Evolutionary conservation across 2,888 invertebrate species (phyloP), one percentile per base, ranked within the genome.

Genomic region (Acleris laterana): DNA sequence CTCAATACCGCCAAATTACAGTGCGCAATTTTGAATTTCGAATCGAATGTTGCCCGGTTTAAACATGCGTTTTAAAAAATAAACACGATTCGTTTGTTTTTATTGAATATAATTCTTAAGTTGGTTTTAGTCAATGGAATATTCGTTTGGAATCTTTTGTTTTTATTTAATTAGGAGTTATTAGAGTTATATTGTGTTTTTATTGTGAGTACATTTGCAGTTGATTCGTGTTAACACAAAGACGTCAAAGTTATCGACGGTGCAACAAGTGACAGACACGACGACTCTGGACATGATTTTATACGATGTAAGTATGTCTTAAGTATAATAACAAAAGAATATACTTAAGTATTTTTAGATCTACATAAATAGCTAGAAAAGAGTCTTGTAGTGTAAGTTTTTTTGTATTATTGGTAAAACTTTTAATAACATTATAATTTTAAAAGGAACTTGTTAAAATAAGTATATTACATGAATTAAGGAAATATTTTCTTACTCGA

Each of bases 261-360:
- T 82, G 88, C 89, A 90, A 89, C 90, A 90, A 82, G 90, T 90
- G 83, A 83, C 75, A 55, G 81, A 82, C 65, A 77, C 71, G 63
- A 78, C 76, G 69, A 79, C 76, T 7, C 74, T 84, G 70, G 82
- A 89, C 68, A 92, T 92, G 92, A 88, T 91, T 72, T 76, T 92
- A 56, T 91, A 91, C 70, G 90, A 91, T 69, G 92, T 92, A 78
- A 90, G 91, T 90, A 81, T 19, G 55, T 42, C 61, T 38, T 46
- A 25, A 25, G 25, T 25, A 46, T 6, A 17, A 17, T 3, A 48
- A 48, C 20, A 53, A 17, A 46, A 25, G 2, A 11, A 32, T 32
- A 32, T 11, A 11, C 11, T 3, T 32, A 32, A 3, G 3, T 32
- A 11, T 32, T 11, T 32, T 32, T 1, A 32, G 5, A 6, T 28